These are phyloP conservation scores for Chymomyza caudatula DNA, from an alignment of 2,888 invertebrate species.

Conservation along the genomic window DNA sequence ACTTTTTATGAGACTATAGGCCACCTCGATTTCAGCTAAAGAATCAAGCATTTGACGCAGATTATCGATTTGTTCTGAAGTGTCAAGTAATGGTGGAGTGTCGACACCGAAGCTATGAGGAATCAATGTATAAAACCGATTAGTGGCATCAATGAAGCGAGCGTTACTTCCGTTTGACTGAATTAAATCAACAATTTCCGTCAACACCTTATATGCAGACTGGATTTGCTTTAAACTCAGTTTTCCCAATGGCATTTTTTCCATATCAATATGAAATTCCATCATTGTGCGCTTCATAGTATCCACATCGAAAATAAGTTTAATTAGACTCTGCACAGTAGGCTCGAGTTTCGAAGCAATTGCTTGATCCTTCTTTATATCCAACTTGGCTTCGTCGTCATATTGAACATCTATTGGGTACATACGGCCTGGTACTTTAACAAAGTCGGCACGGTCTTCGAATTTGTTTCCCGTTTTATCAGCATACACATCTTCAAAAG, in stretches of 20 bases:
- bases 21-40: conserved; percentile 95
- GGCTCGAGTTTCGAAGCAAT: conserved; percentile 83
- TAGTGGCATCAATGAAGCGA: conserved; percentile 90
- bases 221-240: conserved; percentile 93
- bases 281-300: conserved; percentile 94
- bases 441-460: conserved; percentile 83
- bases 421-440: conserved; percentile 82
- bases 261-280: conserved; percentile 97
- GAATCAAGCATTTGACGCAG: conserved; percentile 93
- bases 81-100: conserved; percentile 89
- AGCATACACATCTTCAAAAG: conserved; percentile 83
- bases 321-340: conserved; percentile 90
- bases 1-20: conserved; percentile 89
- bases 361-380: conserved; percentile 76
- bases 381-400: conserved; percentile 80
- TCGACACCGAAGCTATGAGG: conserved; percentile 96
- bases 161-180: conserved; percentile 78
- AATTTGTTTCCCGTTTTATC: conserved; percentile 93
- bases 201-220: conserved; percentile 89
- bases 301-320: conserved; percentile 92
- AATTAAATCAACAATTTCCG: conserved; percentile 83
- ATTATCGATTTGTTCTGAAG: conserved; percentile 84
- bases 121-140: conserved; percentile 95
- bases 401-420: conserved; percentile 94
- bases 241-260: conserved; percentile 99